Evolutionary conservation across 2,888 invertebrate genomes (phyloP), one percentile per base, ranked within the genome.

Genomic region (Hypselothyrea guttata): DNA sequence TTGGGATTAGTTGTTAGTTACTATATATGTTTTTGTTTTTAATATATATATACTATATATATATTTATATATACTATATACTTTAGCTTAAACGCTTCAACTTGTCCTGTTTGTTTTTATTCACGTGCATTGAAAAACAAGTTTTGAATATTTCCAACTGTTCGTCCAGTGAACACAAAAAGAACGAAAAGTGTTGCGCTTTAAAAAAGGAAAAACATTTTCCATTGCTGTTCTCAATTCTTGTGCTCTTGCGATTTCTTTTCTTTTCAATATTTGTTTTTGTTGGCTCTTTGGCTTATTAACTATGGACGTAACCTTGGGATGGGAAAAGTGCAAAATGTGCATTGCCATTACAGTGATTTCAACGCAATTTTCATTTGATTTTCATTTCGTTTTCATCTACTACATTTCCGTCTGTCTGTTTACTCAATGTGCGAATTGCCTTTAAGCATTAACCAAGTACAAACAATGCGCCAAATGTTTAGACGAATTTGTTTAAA

Each of bases 231-330:
- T 27, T 16, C 35, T 30, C 28, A n/a, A 56, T 44, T 45, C 33
- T 48, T 64, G 53, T 52, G 67, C 56, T 51, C 48, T 65, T 54
- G 13, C 30, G 4, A 11, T 18, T 53, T 44, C 8, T 9, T 31
- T 70, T 38, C 48, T 73, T 64, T 65, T n/a, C 28, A n/a, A n/a
- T n/a, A n/a, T n/a, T n/a, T n/a, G n/a, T n/a, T n/a, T n/a, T n/a
- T 28, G 61, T 72, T 75, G 77, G 78, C 81, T 62, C 77, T 63
- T 81, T 83, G 81, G 76, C 87, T 88, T 89, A 89, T 88, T 86
- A 87, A 83, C 89, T 89, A 89, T 89, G 89, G 89, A 89, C 89
- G 89, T 89, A 89, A 89, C 89, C 78, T 88, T 86, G 89, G 89
- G 89, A 89, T 89, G 89, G 89, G 89, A 89, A 77, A 82, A 87